Base-by-base conservation (phyloP, 2,797 vertebrate species). In the Cheirogaleus major region DNA sequence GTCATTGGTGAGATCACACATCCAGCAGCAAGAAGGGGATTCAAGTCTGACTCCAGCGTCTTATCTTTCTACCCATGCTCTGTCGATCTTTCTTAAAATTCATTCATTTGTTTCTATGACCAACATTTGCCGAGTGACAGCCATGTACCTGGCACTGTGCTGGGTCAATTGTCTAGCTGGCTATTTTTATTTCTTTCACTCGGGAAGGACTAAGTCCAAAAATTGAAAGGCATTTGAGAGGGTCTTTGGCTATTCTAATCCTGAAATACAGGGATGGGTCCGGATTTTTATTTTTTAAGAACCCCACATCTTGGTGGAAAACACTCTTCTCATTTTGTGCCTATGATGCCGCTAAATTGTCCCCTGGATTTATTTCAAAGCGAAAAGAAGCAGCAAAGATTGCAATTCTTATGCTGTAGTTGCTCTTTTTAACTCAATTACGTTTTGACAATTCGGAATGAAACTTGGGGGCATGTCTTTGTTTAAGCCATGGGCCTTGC, bases 401-500 rank as follows among this genome's bases (percentile, higher is more conserved):
- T 99, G 99, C 98, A 98, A 98, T 99, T 98, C 98, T 99, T 98
- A 99, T 98, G 98, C 97, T 98, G 99, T 98, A 99, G 99, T 99
- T 99, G 99, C 98, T 99, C 96, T 99, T 99, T 99, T 99, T 98
- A 99, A 99, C 99, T 99, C 99, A 99, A 99, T 99, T 99, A 99
- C 98, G 97, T 99, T 99, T 98, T 99, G 99, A 99, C 99, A 99
- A 99, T 99, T 99, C 99, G 98, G 99, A 99, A 99, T 98, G 99
- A 99, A 99, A 99, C 98, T 99, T 98, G 96, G 98, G 99, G 99
- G 99, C 98, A 99, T 99, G 99, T 99, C 99, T 99, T 99, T 99
- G 99, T 99, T 99, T 99, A 99, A 98, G 99, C 99, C 97, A 95
- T 98, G 98, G 98, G 99, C 99, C 99, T 98, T 98, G 98, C 99